Percentiles rank a stretch among this genome's conserved stretches.
Evolutionary conservation across 2,888 invertebrate genomes (phyloP).

Genomic region (Amphimallon solstitiale): DNA sequence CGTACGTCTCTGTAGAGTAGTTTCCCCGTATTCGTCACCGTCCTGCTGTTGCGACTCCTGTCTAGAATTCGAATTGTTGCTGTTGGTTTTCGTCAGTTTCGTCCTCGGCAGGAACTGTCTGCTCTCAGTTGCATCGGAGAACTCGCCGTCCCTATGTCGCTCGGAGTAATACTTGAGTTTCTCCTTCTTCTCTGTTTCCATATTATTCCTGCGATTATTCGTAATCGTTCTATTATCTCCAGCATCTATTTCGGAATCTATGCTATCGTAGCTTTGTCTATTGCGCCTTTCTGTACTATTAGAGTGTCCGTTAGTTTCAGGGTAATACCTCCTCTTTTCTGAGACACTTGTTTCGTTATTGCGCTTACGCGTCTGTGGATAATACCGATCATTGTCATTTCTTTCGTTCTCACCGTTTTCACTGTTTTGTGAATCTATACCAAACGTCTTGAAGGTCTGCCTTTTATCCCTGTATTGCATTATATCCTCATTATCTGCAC

Average conservation of each 20-base stretch:
- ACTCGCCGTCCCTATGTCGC: constrained; percentile 59
- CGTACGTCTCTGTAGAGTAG: constrained; percentile 62
- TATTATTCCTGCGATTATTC: constrained; percentile 46
- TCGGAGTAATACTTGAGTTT: constrained; percentile 50
- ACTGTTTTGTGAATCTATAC: constrained; percentile 53
- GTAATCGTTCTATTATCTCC: constrained; percentile 45
- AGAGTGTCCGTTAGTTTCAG: constrained; percentile 49
- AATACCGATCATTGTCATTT: constrained; percentile 46
- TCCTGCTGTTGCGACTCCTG: constrained; percentile 57
- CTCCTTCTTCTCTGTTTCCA: constrained; percentile 52
- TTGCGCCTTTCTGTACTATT: constrained; percentile 51
- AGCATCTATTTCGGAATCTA: constrained; percentile 56
- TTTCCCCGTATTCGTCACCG: constrained; percentile 61
- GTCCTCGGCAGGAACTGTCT: constrained; percentile 76
- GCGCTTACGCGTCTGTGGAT: constrained; percentile 47
- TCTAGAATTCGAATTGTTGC: constrained; percentile 57
- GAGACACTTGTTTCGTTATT: constrained; percentile 46
- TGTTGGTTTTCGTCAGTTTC: constrained; percentile 71
- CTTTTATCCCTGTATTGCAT: constrained; percentile 54
- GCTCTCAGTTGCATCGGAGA: constrained; percentile 62
- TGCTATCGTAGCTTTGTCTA: constrained; percentile 59
- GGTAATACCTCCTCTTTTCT: constrained; percentile 55
- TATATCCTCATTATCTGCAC: constrained; percentile 51
- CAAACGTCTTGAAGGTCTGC: constrained; percentile 60
- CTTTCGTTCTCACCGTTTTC: constrained; percentile 56